Evolutionary conservation across 2,888 invertebrate genomes (phyloP).

Genomic region (Cordilura impudica): DNA sequence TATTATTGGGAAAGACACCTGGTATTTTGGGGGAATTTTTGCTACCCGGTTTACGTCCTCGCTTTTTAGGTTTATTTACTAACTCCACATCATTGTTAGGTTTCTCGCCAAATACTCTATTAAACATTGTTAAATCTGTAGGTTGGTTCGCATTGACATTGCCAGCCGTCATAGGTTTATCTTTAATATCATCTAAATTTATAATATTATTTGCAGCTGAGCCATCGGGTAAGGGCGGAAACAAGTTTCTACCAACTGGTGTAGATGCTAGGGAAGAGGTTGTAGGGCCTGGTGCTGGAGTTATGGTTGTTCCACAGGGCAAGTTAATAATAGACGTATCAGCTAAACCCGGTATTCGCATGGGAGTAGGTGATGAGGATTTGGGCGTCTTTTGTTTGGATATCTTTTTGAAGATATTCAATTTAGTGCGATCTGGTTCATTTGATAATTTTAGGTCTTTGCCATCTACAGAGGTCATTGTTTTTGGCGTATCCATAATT

Average conservation of each 20-base stretch:
- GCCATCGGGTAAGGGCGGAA: slow-evolving; percentile 19
- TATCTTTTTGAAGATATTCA: slow-evolving; percentile 93
- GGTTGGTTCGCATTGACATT: slow-evolving; percentile 18
- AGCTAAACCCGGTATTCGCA: slow-evolving; percentile 32
- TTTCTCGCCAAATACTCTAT: slow-evolving; percentile 55
- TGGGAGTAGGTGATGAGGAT: slow-evolving; percentile 54
- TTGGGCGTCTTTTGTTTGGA: slow-evolving; percentile 78
- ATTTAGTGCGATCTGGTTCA: slow-evolving; percentile 90
- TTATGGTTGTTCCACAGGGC: slow-evolving; percentile 76
- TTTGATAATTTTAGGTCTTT: slow-evolving; percentile 81
- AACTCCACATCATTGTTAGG: slow-evolving; percentile 32
- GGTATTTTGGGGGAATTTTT: slow-evolving; percentile 69
- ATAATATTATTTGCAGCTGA: slow-evolving; percentile 25
- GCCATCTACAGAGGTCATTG: slow-evolving; percentile 9
- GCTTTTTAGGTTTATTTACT: slow-evolving; percentile 71
- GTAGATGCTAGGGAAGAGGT: background rate
- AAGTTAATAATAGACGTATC: slow-evolving; percentile 70
- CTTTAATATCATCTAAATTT: slow-evolving; percentile 50
- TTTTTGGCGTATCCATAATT: slow-evolving; percentile 12
- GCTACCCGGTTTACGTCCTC: slow-evolving; percentile 75
- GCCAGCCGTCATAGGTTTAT: slow-evolving; percentile 2
- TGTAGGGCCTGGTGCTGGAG: slow-evolving; percentile 68
- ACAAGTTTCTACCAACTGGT: slow-evolving; percentile 32
- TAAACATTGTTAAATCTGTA: slow-evolving; percentile 51
- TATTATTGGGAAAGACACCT: slow-evolving; percentile 13